Base-by-base conservation (phyloP, 2,797 vertebrate genomes). In the Rhabdophis nuchalis region DNA sequence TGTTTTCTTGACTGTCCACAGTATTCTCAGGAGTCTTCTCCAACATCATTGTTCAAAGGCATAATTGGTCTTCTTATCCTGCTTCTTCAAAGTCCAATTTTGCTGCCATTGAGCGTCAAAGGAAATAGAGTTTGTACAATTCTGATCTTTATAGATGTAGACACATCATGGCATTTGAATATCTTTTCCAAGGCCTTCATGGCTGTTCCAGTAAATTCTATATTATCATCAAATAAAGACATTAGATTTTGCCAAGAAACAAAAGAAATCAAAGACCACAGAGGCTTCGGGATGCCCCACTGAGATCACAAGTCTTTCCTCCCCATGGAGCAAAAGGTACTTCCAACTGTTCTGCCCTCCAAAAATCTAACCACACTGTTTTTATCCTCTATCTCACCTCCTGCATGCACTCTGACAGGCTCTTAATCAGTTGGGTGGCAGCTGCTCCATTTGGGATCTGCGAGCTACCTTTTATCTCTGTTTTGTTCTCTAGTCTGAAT, bases 351-450 rank as follows among this genome's bases (percentile, higher is more conserved):
- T 52, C 10, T 53, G 12, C 23, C 12, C 53, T 6, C 61, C 12
- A 1, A 52, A 56, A 46, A 41, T 32, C 54, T 52, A 86, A 54
- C 25, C 29, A 29, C 13, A 16, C 50, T 13, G 8, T 89, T 92
- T 93, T 93, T 57, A 92, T 92, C 88, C 87, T 58, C 50, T 29
- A 4, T 27, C 13, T 50, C 23, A 52, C 56, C 91, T 87, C 53
- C 87, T 92, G 46, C 50, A 20, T 90, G 50, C 50, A 20, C 50
- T 90, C 61, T 61, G 88, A 87, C 56, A 64, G 32, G 61, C 18
- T 68, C 88, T 90, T 92, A 85, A 93, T 90, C 88, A 90, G 85
- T 27, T 18, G 60, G 18, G 89, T 86, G 88, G 50, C 50, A n/a
- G 54, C 54, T 46, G 16, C 50, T 88, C 50, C 46, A 88, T 56